A percentile compares a stretch with the other conserved stretches of the same genome.
phyloP scores from a whole-genome alignment of 92 coral and sea anemone genomes.

The Diadumene lineata region DNA sequence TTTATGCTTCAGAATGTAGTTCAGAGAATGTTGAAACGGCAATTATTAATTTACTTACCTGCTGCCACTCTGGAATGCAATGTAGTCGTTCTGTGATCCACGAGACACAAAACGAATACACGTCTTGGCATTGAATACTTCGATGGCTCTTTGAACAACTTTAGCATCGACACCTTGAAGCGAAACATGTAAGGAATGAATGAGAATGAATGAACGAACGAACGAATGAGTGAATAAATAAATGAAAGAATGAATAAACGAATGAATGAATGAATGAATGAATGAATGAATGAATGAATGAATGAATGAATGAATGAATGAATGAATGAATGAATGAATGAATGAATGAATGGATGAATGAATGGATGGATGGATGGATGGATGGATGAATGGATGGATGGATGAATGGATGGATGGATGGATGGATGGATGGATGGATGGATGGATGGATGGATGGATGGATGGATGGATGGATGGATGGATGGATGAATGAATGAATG shows the following conservation, averaged over 20 bases:
- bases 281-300: too few species aligned
- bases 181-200: too few species aligned
- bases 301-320: background rate
- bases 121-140: constrained; percentile 25
- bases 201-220: background rate
- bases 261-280: too few species aligned
- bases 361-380: background rate
- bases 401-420: too few species aligned
- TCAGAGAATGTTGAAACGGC: background rate
- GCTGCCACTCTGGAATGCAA: constrained; percentile 12
- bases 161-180: constrained; percentile 1
- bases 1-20: background rate
- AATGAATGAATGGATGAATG: background rate
- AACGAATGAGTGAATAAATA: background rate
- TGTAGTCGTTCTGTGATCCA: constrained; percentile 7
- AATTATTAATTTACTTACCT: constrained; percentile 18
- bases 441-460: background rate
- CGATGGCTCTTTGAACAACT: constrained; percentile 19
- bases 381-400: background rate
- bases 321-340: background rate
- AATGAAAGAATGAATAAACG: too few species aligned
- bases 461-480: too few species aligned
- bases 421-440: background rate
- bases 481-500: too few species aligned
- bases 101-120: constrained; percentile 26